Evolutionary conservation across 2,888 invertebrate genomes (phyloP), one percentile per base, ranked within the genome.

Genomic region (Ormyrus nitidulus): DNA sequence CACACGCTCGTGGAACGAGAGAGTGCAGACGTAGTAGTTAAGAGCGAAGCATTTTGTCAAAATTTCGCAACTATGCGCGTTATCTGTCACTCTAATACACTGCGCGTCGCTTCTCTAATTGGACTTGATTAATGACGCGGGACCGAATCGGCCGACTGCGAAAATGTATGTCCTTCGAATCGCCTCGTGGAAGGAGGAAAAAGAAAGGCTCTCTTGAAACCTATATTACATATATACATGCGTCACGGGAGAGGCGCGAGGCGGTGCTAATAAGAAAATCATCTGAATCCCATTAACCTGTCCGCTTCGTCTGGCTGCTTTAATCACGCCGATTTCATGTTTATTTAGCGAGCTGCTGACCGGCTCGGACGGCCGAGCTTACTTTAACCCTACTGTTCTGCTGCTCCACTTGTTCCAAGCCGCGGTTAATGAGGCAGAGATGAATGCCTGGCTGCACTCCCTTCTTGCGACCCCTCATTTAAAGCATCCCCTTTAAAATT

Each of bases 31-130:
- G 34, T 34, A 34, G 34, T 34, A 34, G 34, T 34, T 3, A 3
- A 34, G 34, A 34, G 34, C 34, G 10, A 34, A 34, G 46, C 70
- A 51, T 69, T 56, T 69, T 73, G 69, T 74, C 79, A 74, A 79
- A 73, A 75, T 76, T 80, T 61, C 34, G 46, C 78, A 65, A 44
- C 53, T 48, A 49, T 13, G 34, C 66, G 56, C 77, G 77, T 74
- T 77, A 81, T 78, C 78, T 78, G 74, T 74, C 81, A 71, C 68
- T 65, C 61, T 81, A 81, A 81, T 81, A 53, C 74, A 81, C 77
- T 56, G 61, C 11, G 51, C 34, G 62, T 44, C 44, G 51, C 46
- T 5, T 2, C 8, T 9, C 75, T 80, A 80, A 80, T 80, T 70
- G 69, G 64, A 69, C 64, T 62, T 74, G 80, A 80, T 74, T 77